Evolutionary conservation across 2,797 vertebrate genomes (phyloP).

Genomic region (Chelon labrosus): DNA sequence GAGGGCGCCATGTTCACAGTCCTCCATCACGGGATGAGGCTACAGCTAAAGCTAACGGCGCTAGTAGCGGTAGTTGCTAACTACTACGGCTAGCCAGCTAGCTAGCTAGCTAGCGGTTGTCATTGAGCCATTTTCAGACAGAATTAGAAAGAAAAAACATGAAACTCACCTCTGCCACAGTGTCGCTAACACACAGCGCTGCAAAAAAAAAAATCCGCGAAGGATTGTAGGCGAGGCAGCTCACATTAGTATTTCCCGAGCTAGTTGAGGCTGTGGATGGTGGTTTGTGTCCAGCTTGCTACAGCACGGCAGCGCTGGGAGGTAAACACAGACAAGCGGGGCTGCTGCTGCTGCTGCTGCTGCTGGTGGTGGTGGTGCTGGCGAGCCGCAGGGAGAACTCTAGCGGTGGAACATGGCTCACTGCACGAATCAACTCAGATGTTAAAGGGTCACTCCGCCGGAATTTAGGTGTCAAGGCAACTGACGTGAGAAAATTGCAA

Average conservation of each 20-base stretch:
- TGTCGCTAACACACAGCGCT: slow-evolving; percentile 64
- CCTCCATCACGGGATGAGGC: slow-evolving; percentile 71
- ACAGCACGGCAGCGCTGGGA: slow-evolving; percentile 63
- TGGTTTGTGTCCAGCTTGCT: slow-evolving; percentile 70
- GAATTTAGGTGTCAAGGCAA: neutral
- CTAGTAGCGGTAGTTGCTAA: slow-evolving; percentile 33
- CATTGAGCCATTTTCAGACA: slow-evolving; percentile 44
- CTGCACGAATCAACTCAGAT: slow-evolving; percentile 18
- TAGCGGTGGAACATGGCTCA: slow-evolving; percentile 66
- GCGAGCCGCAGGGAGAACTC: slow-evolving; percentile 60
- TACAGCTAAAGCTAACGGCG: slow-evolving; percentile 56
- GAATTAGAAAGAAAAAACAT: slow-evolving; percentile 3
- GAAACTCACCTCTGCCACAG: slow-evolving; percentile 75
- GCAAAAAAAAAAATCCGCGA: slow-evolving; percentile 62
- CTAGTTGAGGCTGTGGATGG: slow-evolving; percentile 49
- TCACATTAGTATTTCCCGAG: slow-evolving; percentile 79
- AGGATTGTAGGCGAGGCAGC: slow-evolving; percentile 59
- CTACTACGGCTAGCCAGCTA: slow-evolving; percentile 8
- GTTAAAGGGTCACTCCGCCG: slow-evolving; percentile 14
- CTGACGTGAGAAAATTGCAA: no score
- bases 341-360: neutral
- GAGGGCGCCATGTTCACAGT: slow-evolving; percentile 80
- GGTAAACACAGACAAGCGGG: slow-evolving; percentile 74
- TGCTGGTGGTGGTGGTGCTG: slow-evolving; percentile 2
- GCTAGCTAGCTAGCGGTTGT: slow-evolving; percentile 45